Evolutionary conservation across 2,797 vertebrate species (phyloP), one percentile per base, ranked within the genome.

Genomic region (Parauchenoglanis punctatus): DNA sequence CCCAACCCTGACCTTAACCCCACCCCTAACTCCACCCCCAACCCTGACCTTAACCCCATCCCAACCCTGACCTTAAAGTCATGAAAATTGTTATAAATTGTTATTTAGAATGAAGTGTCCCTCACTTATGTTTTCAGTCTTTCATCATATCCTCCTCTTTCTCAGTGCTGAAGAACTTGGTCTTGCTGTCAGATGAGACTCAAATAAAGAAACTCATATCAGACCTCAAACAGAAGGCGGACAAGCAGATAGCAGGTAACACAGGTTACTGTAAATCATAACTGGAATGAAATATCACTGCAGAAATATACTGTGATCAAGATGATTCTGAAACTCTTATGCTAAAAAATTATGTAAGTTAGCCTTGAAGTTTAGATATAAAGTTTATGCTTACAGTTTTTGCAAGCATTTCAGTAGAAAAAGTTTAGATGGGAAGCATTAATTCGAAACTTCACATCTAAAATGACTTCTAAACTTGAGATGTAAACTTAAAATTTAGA

Each of bases 91-190:
- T 63, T 63, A 63, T 63, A 23, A 63, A 7, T 31, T 31, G 31
- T 31, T 31, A 31, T 31, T 31, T 31, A 31, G 31, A 31, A 31
- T 31, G 31, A 31, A 31, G 31, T 31, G 31, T 31, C 31, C 31
- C 31, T 31, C 31, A 31, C 31, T 31, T 31, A 31, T 31, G 31
- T 31, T 31, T 31, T 31, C 31, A 31, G 31, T 31, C 31, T n/a
- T 76, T 77, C 46, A n/a, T 17, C 12, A 18, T 6, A 0, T 58
- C 28, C 46, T 52, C 73, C 0, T 52, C 73, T 52, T 73, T 28
- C 81, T 63, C 81, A 82, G 81, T 82, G 59, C 81, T 82, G 40
- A 82, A 65, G 81, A 82, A 63, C 81, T 4, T 82, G 81, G 44
- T 82, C n/a, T 31, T 82, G 23, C 61, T 63, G 81, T 46, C 81